Percentiles rank a stretch among this genome's conserved stretches.
These are phyloP conservation scores for Ramphastos sulfuratus DNA, from an alignment of 2,113 vertebrate genomes.

Conservation along the genomic window DNA sequence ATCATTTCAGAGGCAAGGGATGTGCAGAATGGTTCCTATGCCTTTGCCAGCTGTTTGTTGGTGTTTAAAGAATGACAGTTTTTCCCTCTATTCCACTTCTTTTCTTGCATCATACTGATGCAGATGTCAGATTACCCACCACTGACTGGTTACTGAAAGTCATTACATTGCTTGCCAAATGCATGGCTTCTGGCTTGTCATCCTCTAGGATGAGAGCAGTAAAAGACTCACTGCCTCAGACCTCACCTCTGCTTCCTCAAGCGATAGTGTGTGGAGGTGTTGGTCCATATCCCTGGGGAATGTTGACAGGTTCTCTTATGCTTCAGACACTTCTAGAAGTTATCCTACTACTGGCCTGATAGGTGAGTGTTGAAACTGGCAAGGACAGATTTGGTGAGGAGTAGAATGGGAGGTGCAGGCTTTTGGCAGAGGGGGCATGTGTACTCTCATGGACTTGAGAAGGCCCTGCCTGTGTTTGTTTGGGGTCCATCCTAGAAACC, in stretches of 20 bases:
- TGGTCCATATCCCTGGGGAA: not conserved
- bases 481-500: not conserved
- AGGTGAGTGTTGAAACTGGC: not conserved
- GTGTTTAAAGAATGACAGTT: not conserved
- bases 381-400: not conserved
- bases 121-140: not conserved
- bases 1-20: not conserved
- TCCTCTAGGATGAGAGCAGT: not conserved
- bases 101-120: not conserved
- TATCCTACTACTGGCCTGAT: not conserved
- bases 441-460: not conserved
- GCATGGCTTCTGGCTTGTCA: not conserved
- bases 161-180: not conserved
- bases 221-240: not conserved
- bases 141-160: not conserved
- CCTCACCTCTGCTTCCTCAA: not conserved
- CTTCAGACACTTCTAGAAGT: not conserved
- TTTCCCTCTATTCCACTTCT: not conserved
- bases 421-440: not conserved
- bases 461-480: not conserved
- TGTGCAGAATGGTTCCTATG: not conserved
- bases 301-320: not conserved
- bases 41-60: not conserved
- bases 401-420: not conserved
- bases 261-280: not conserved